A percentile compares a stretch with the other conserved stretches of the same genome.
Conservation (phyloP, 1,140 invertebrate genomes). For the Thaumetopoea pityocampa region DNA sequence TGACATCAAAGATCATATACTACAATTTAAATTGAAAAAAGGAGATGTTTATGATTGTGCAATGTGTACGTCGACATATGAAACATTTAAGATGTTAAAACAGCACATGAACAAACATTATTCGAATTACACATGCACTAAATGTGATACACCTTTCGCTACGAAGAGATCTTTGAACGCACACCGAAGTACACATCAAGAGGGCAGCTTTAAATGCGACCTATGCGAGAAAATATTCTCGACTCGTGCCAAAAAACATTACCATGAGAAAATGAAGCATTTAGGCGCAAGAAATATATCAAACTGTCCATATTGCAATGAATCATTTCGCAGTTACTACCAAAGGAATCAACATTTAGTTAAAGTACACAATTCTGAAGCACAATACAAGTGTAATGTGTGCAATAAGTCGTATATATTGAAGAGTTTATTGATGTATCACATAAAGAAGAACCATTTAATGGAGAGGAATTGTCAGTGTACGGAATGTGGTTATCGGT, state of each 20-base stretch:
- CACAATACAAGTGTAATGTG: conserved; percentile 60
- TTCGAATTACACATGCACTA: conserved; percentile 62
- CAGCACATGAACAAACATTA: conserved; percentile 68
- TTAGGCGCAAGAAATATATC: conserved; percentile 46
- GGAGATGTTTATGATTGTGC: conserved; percentile 59
- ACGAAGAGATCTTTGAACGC: conserved; percentile 62
- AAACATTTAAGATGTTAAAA: conserved; percentile 60
- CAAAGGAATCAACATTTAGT: conserved; percentile 58
- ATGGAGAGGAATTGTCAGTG: conserved; percentile 66
- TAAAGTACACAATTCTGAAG: conserved; percentile 54
- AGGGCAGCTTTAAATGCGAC: conserved; percentile 59
- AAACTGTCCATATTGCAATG: conserved; percentile 53
- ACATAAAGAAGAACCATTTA: conserved; percentile 59
- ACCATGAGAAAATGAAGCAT: conserved; percentile 55
- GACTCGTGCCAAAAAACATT: conserved; percentile 44
- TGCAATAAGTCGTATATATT: conserved; percentile 50
- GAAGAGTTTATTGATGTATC: conserved; percentile 49
- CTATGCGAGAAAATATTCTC: conserved; percentile 60
- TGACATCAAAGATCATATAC: conserved; percentile 50
- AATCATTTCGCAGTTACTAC: conserved; percentile 52
- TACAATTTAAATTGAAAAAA: conserved; percentile 48
- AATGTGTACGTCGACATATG: conserved; percentile 56
- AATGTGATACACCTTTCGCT: conserved; percentile 61
- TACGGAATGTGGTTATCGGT: conserved; percentile 65
- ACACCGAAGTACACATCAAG: conserved; percentile 60